Percentiles rank a stretch among this genome's conserved stretches.
Evolutionary conservation across 1,140 invertebrate genomes (phyloP).

Genomic region (Asobara japonica): DNA sequence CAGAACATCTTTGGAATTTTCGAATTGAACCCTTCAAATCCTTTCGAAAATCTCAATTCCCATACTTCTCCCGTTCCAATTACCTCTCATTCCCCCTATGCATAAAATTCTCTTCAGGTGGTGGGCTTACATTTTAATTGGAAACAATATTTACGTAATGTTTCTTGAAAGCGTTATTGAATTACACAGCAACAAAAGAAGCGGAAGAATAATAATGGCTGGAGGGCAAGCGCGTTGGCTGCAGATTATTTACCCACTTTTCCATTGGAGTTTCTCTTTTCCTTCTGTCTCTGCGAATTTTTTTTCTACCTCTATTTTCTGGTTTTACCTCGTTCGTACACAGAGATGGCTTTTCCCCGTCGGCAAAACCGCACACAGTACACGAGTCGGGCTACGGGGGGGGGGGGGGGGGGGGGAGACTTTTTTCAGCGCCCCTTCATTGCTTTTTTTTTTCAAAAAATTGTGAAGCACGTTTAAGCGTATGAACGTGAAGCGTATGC

Average conservation of each 20-base stretch:
- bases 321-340: background rate
- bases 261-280: background rate
- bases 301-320: background rate
- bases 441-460: background rate
- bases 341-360: constrained; percentile 6
- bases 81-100: too few relatives aligned
- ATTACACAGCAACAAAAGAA: constrained; percentile 3
- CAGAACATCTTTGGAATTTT: too few relatives aligned
- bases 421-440: background rate
- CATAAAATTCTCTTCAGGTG: background rate
- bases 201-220: background rate
- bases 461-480: constrained; percentile 40
- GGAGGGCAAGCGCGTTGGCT: background rate
- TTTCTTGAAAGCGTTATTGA: constrained; percentile 7
- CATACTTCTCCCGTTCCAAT: too few relatives aligned
- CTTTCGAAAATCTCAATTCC: too few relatives aligned
- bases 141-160: constrained; percentile 5
- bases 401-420: background rate
- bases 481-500: constrained; percentile 46
- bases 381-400: background rate
- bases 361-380: constrained; percentile 20
- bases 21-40: too few relatives aligned
- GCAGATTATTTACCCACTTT: constrained; percentile 14
- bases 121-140: background rate
- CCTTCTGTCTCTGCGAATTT: background rate